These are phyloP conservation scores for Arrhamphus sclerolepis DNA, from an alignment of 2,797 vertebrate genomes.

Conservation along the genomic window DNA sequence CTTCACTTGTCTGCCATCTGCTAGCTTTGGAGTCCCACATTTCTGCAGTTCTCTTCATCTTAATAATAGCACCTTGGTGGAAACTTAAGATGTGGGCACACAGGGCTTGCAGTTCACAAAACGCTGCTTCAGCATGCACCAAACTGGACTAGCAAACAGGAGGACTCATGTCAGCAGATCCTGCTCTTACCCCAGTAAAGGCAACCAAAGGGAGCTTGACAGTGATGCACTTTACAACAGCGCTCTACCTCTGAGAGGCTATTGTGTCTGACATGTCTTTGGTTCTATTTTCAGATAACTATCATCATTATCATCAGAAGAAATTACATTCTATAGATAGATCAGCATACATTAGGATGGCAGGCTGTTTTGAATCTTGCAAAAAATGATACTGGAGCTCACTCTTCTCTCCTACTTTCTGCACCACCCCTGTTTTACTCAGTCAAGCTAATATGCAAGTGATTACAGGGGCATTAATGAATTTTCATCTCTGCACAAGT, in stretches of 20 bases:
- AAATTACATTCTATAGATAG: constrained; percentile 35
- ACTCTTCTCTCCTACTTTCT: constrained; percentile 48
- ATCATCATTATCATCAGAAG: constrained; percentile 44
- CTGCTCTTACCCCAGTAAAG: constrained; percentile 17
- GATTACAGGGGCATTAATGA: constrained; percentile 70
- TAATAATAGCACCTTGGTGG: constrained; percentile 64
- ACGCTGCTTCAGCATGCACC: constrained; percentile 61
- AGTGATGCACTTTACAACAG: constrained; percentile 14
- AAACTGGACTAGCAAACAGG: constrained; percentile 53
- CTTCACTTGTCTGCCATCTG: constrained; percentile 53
- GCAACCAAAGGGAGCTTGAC: constrained; percentile 14
- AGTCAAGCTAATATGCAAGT: constrained; percentile 61
- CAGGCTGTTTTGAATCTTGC: constrained; percentile 50
- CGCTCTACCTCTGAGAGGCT: constrained; percentile 23
- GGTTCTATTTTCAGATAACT: constrained; percentile 49
- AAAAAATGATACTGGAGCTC: constrained; percentile 42
- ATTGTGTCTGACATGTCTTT: constrained; percentile 18
- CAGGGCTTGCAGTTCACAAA: constrained; percentile 56
- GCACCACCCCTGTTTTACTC: constrained; percentile 47
- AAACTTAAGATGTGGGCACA: constrained; percentile 54
- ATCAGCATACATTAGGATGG: constrained; percentile 36
- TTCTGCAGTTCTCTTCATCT: constrained; percentile 53
- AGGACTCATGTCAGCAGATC: constrained; percentile 62
- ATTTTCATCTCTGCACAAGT: constrained; percentile 54
- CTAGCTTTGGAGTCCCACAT: constrained; percentile 23